These are phyloP conservation scores for Fragum sueziense DNA, from an alignment of 2,888 invertebrate genomes.

Conservation along the genomic window DNA sequence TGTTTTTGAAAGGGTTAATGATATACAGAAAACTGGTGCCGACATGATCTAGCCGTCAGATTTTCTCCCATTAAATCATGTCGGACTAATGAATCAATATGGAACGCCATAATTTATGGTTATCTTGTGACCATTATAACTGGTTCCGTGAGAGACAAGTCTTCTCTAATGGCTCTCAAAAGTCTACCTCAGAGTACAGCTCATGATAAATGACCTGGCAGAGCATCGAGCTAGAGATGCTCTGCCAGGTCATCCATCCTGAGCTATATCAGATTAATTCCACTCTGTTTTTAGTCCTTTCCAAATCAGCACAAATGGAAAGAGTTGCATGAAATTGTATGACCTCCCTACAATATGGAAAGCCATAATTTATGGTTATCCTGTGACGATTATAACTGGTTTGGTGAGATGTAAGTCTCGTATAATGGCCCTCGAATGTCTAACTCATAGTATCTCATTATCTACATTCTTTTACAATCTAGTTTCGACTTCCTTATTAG, in stretches of 20 bases:
- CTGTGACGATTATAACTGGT: background rate
- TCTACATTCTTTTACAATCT: too few relatives aligned
- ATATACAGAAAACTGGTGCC: background rate
- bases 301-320: too few relatives aligned
- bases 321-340: too few relatives aligned
- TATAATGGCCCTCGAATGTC: background rate
- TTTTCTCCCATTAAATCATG: background rate
- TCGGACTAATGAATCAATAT: background rate
- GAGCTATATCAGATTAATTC: too few relatives aligned
- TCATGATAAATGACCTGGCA: too few relatives aligned
- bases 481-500: too few relatives aligned
- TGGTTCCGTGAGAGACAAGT: background rate
- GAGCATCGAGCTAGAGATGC: too few relatives aligned
- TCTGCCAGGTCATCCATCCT: too few relatives aligned
- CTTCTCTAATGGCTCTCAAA: background rate
- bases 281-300: too few relatives aligned
- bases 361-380: background rate
- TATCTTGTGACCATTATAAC: background rate
- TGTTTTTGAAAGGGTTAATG: too few relatives aligned
- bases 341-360: slow-evolving; percentile 1
- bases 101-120: background rate
- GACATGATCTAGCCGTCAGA: background rate
- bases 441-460: too few relatives aligned
- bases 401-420: background rate
- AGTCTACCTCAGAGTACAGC: too few relatives aligned